phyloP scores from a whole-genome alignment of 2,888 invertebrate species.

The Beris chalybata region DNA sequence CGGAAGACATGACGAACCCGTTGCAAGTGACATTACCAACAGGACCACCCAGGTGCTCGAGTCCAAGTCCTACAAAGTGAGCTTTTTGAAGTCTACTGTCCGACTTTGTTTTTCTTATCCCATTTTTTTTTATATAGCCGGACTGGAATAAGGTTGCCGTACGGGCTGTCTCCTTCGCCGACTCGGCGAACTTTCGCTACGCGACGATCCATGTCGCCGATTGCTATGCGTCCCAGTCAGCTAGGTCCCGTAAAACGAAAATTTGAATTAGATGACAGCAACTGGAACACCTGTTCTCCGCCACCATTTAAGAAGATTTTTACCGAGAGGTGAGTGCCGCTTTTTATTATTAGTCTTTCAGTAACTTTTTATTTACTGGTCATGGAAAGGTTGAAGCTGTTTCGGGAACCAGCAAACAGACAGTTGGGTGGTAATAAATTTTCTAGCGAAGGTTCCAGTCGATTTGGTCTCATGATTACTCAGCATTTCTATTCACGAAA shows the following conservation, averaged over 20 bases:
- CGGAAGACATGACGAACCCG: slow-evolving; percentile 55
- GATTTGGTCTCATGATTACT: too few relatives aligned
- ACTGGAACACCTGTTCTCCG: slow-evolving; percentile 52
- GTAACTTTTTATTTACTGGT: slow-evolving; percentile 3
- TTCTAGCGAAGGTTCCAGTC: too few relatives aligned
- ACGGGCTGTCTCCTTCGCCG: slow-evolving; percentile 77
- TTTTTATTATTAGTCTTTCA: background rate
- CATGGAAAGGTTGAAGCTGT: background rate
- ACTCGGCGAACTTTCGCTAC: slow-evolving; percentile 80
- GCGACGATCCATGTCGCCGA: slow-evolving; percentile 85
- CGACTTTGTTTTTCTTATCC: background rate
- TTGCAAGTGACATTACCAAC: slow-evolving; percentile 59
- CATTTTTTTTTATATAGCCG: slow-evolving; percentile 44
- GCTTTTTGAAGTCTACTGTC: slow-evolving; percentile 29
- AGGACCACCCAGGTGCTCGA: slow-evolving; percentile 59
- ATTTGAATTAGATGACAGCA: slow-evolving; percentile 53
- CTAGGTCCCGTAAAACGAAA: slow-evolving; percentile 66
- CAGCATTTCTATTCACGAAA: too few relatives aligned
- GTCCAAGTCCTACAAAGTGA: slow-evolving; percentile 64
- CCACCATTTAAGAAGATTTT: slow-evolving; percentile 56
- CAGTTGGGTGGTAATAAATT: too few relatives aligned
- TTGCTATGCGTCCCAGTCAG: slow-evolving; percentile 77
- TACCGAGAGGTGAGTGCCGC: slow-evolving; percentile 49
- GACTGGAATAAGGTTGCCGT: slow-evolving; percentile 54
- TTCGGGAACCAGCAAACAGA: background rate